These are phyloP conservation scores for Drosophila hamatofila DNA, from an alignment of 2,888 invertebrate species.

Conservation along the genomic window DNA sequence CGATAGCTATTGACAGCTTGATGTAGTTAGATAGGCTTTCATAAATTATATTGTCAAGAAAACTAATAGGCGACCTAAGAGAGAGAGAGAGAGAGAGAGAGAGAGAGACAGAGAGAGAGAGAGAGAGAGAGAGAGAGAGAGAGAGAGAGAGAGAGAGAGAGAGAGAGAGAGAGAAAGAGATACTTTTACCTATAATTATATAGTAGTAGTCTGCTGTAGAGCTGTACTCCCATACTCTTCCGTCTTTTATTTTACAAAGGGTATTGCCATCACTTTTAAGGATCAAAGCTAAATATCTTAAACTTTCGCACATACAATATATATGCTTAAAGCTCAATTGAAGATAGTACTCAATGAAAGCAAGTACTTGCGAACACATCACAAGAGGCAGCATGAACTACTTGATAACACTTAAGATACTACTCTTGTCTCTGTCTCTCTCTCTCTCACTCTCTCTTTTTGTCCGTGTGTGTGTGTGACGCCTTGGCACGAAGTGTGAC, in stretches of 20 bases:
- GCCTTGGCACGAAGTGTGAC: not conserved
- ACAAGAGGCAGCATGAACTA: constrained; percentile 16
- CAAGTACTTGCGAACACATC: constrained; percentile 8
- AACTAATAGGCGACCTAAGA: not conserved
- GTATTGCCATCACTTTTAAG: not conserved
- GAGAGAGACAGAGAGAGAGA: no score
- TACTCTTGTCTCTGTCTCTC: not conserved
- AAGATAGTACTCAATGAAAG: not conserved
- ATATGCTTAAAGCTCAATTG: constrained; percentile 2
- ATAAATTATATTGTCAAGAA: not conserved
- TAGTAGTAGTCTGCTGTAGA: no score
- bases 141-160: no score
- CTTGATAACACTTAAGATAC: constrained; percentile 17
- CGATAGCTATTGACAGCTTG: not conserved
- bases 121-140: no score
- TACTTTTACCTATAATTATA: not conserved
- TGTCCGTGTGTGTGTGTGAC: not conserved
- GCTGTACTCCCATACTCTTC: no score
- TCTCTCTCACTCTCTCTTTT: not conserved
- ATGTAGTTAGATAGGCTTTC: not conserved
- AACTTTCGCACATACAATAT: not conserved
- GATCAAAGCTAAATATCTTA: constrained; percentile 1
- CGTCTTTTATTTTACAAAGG: not conserved
- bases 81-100: no score
- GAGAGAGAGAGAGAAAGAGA: no score